phyloP scores from a whole-genome alignment of 2,113 vertebrate species.

The Myiagra hebetior region DNA sequence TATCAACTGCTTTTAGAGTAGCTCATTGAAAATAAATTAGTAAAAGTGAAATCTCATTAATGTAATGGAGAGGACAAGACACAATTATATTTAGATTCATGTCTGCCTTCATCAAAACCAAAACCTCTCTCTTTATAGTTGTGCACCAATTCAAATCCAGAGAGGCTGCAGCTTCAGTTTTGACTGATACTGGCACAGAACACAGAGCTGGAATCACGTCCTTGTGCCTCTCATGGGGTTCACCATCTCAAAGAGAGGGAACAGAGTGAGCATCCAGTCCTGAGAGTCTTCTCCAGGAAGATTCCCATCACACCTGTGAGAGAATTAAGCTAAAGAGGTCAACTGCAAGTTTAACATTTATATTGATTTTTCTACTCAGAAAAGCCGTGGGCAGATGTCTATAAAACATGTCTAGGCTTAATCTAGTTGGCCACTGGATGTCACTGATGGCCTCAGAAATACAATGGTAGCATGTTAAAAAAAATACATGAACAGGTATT shows the following conservation, averaged over 20 bases:
- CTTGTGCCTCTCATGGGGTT: not conserved
- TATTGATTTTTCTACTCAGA: not conserved
- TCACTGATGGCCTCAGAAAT: conserved; percentile 69
- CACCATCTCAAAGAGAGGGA: not conserved
- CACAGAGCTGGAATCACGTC: not conserved
- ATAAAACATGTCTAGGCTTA: conserved; percentile 29
- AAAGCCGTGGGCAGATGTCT: not conserved
- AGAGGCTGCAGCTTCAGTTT: not conserved
- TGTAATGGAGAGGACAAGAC: not conserved
- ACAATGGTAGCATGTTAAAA: conserved; percentile 11
- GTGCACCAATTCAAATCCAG: not conserved
- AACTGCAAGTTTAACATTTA: not conserved
- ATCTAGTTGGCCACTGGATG: conserved; percentile 68
- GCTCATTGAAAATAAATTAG: not conserved
- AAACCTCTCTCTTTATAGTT: not conserved
- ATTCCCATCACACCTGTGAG: not conserved
- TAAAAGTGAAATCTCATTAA: not conserved
- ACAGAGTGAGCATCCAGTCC: not conserved
- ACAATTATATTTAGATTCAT: not conserved
- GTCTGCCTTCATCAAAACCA: not conserved
- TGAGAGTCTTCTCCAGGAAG: not conserved
- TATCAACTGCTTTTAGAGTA: not conserved
- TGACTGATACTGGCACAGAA: not conserved
- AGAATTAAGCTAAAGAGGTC: not conserved
- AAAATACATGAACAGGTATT: not conserved